These are phyloP conservation scores for Pipa parva DNA, from an alignment of 2,113 vertebrate species.

Conservation along the genomic window DNA sequence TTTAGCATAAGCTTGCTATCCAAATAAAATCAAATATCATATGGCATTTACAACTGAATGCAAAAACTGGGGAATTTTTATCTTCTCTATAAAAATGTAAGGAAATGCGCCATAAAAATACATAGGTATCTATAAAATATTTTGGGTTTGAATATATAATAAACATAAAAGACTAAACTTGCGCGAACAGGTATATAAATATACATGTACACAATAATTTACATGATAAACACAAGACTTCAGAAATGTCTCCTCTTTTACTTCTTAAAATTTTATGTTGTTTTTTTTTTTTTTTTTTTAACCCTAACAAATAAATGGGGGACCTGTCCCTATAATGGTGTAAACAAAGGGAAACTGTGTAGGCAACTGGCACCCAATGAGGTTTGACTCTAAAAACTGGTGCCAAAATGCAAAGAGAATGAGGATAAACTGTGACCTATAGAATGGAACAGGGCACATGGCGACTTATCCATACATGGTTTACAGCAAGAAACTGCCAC, in stretches of 20 bases:
- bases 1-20: slow-evolving; percentile 16
- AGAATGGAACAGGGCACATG: no score
- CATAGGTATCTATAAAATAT: slow-evolving; percentile 21
- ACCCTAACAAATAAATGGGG: no score
- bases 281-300: neutral
- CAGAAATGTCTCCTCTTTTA: neutral
- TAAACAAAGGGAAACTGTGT: no score
- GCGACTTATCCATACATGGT: no score
- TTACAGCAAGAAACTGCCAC: no score
- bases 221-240: neutral
- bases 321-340: no score
- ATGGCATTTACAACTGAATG: slow-evolving; percentile 33
- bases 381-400: no score
- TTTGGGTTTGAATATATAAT: slow-evolving; percentile 11
- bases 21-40: slow-evolving; percentile 24
- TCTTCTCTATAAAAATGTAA: slow-evolving; percentile 36
- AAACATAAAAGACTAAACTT: slow-evolving; percentile 4
- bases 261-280: no score
- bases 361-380: no score
- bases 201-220: neutral
- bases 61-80: slow-evolving; percentile 28
- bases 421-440: no score
- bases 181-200: neutral
- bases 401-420: no score
- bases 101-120: slow-evolving; percentile 32